A percentile compares a stretch with the other conserved stretches of the same genome.
phyloP scores from a whole-genome alignment of 2,113 vertebrate genomes.

The Ctenodactylus gundi region DNA sequence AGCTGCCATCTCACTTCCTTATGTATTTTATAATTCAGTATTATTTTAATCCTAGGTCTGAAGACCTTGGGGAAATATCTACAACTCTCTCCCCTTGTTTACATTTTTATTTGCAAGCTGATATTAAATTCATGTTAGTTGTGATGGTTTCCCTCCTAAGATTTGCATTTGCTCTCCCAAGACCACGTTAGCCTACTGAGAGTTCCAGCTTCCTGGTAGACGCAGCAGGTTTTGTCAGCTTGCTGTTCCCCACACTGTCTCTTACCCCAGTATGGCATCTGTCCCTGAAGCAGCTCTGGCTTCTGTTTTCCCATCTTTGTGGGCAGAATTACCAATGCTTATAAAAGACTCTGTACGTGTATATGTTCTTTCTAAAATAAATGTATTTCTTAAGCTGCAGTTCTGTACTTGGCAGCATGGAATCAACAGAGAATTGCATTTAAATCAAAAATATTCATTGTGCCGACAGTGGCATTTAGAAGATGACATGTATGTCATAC shows the following conservation, averaged over 20 bases:
- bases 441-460: not conserved
- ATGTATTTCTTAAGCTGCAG: not conserved
- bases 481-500: no score
- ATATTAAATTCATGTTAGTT: not conserved
- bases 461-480: not conserved
- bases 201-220: not conserved
- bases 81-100: not conserved
- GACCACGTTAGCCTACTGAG: not conserved
- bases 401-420: not conserved
- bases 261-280: not conserved
- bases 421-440: not conserved
- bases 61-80: not conserved
- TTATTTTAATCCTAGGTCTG: not conserved
- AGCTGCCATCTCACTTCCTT: no score
- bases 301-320: not conserved
- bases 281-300: not conserved
- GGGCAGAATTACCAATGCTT: not conserved
- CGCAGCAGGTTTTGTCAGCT: no score
- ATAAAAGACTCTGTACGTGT: no score
- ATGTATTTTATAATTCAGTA: no score
- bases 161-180: not conserved
- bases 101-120: not conserved
- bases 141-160: not conserved
- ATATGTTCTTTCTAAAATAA: no score
- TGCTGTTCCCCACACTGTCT: no score